phyloP scores from a whole-genome alignment of 2,113 vertebrate species.

The Machaerirhynchus nigripectus region DNA sequence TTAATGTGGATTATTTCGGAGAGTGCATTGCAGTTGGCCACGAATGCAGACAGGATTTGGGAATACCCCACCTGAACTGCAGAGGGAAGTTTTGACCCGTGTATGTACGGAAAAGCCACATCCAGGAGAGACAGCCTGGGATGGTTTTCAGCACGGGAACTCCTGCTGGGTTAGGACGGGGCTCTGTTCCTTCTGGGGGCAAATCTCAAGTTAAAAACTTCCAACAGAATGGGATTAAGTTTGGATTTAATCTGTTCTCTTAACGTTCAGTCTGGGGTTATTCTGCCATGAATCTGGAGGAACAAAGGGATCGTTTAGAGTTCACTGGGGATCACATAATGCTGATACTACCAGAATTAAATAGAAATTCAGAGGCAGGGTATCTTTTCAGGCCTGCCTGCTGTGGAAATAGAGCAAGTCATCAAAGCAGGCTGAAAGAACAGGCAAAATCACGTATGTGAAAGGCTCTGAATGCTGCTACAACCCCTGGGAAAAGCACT shows the following conservation, averaged over 20 bases:
- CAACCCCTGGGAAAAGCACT: background rate
- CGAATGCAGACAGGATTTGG: background rate
- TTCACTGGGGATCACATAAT: background rate
- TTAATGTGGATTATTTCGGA: background rate
- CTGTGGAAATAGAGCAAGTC: background rate
- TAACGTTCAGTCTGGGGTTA: background rate
- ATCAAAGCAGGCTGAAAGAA: background rate
- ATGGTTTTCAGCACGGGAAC: background rate
- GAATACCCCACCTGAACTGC: background rate
- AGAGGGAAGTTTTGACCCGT: background rate
- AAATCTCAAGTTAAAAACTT: background rate
- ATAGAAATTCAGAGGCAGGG: background rate
- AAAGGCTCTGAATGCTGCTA: background rate
- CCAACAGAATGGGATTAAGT: background rate
- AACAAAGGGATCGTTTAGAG: background rate
- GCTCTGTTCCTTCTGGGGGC: background rate
- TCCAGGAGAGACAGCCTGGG: background rate
- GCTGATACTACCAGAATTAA: background rate
- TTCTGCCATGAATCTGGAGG: background rate
- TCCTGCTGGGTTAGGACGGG: background rate
- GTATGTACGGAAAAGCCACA: rapidly evolving
- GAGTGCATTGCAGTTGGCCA: background rate
- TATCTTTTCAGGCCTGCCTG: background rate
- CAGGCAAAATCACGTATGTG: background rate
- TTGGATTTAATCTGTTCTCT: background rate